These are phyloP conservation scores for Piliocolobus tephrosceles DNA, from an alignment of 2,113 vertebrate species.

Conservation along the genomic window DNA sequence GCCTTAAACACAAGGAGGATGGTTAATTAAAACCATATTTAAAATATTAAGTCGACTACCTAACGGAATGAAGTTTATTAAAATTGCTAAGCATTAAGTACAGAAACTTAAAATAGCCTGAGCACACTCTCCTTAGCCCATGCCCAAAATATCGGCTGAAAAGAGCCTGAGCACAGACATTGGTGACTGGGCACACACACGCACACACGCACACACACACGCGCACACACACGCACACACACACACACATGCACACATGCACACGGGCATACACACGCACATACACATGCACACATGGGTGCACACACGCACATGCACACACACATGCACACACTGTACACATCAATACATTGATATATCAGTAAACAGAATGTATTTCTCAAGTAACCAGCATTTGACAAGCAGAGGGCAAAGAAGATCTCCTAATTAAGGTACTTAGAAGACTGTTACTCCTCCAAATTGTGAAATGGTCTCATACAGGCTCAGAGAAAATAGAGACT, in stretches of 20 bases:
- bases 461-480: neutral
- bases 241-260: too few species aligned
- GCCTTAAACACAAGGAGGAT: slow-evolving; percentile 49
- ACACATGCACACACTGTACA: neutral
- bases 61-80: slow-evolving; percentile 69
- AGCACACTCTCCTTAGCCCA: neutral
- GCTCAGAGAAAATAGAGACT: neutral
- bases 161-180: neutral
- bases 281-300: neutral
- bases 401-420: neutral
- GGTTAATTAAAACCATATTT: slow-evolving; percentile 69
- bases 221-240: neutral
- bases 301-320: neutral
- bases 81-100: slow-evolving; percentile 52
- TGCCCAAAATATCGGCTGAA: neutral
- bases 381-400: neutral
- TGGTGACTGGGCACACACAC: too few species aligned
- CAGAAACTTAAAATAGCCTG: slow-evolving; percentile 58
- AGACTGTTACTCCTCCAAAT: slow-evolving; percentile 21
- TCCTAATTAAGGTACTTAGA: neutral
- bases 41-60: slow-evolving; percentile 67
- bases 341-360: slow-evolving; percentile 5
- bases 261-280: too few species aligned
- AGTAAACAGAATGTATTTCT: slow-evolving; percentile 35
- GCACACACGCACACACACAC: neutral